These are phyloP conservation scores for Prolemur simus DNA, from an alignment of 2,113 vertebrate species.

Conservation along the genomic window DNA sequence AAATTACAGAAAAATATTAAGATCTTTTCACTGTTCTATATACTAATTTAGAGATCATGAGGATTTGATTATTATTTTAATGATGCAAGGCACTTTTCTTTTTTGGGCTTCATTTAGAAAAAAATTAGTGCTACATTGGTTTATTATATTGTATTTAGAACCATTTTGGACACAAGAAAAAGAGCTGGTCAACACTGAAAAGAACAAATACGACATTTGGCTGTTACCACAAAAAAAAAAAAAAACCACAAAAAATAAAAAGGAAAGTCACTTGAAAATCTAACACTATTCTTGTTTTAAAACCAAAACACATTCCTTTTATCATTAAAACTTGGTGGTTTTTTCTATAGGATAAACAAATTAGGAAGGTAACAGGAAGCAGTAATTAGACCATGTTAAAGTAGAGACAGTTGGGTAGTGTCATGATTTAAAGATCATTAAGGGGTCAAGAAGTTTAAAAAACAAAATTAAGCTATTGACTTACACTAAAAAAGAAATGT, in stretches of 20 bases:
- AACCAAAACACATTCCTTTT: slow-evolving; percentile 42
- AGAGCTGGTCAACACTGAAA: slow-evolving; percentile 38
- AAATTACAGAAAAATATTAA: slow-evolving; percentile 51
- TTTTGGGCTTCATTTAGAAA: slow-evolving; percentile 57
- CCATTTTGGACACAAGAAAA: slow-evolving; percentile 52
- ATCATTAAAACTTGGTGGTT: slow-evolving; percentile 46
- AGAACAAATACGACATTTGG: slow-evolving; percentile 43
- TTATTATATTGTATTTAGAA: slow-evolving; percentile 59
- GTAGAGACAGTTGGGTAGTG: slow-evolving; percentile 42
- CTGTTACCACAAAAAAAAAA: not conserved
- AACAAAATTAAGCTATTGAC: slow-evolving; percentile 42
- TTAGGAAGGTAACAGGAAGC: slow-evolving; percentile 12
- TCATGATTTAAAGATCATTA: slow-evolving; percentile 69
- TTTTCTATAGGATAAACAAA: slow-evolving; percentile 34
- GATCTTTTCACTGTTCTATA: slow-evolving; percentile 41
- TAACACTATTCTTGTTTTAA: slow-evolving; percentile 33
- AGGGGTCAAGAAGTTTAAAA: slow-evolving; percentile 34
- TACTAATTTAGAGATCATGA: slow-evolving; percentile 72
- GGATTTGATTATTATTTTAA: slow-evolving; percentile 45
- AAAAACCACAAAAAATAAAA: not conserved
- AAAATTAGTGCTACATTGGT: slow-evolving; percentile 60
- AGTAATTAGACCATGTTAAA: slow-evolving; percentile 62
- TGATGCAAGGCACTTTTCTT: slow-evolving; percentile 77
- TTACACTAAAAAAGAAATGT: slow-evolving; percentile 57
- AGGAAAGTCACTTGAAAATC: slow-evolving; percentile 37